A percentile compares a stretch with the other conserved stretches of the same genome.
phyloP scores from a whole-genome alignment of 2,113 vertebrate species.

The Melierax canorus region DNA sequence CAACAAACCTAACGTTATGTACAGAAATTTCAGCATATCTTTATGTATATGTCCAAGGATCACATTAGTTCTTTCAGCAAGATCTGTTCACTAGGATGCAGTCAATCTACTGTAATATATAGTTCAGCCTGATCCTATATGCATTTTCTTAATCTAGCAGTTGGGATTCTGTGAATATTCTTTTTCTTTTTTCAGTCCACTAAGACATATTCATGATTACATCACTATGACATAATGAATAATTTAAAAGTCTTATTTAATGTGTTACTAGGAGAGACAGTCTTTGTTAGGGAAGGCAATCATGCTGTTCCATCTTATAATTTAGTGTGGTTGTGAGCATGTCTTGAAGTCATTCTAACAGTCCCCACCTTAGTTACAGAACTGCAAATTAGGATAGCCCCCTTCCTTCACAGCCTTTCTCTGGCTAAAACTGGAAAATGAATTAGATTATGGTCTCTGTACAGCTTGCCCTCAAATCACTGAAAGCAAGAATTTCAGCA shows the following conservation, averaged over 20 bases:
- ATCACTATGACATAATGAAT: neutral
- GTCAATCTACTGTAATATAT: neutral
- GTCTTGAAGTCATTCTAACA: neutral
- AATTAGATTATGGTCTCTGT: neutral
- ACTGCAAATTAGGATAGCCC: neutral
- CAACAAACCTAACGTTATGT: neutral
- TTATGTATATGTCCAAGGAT: neutral
- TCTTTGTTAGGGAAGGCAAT: neutral
- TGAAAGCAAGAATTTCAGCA: neutral
- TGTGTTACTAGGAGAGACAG: neutral
- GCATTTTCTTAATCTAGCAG: neutral
- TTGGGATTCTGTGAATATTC: neutral
- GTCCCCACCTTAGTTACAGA: neutral
- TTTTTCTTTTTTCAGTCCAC: neutral
- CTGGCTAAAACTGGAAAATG: neutral
- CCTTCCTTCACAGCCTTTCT: neutral
- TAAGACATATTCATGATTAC: neutral
- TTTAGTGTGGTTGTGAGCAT: neutral
- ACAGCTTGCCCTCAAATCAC: neutral
- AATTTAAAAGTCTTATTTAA: neutral
- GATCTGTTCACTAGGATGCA: neutral
- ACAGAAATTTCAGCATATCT: neutral
- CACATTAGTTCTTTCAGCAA: neutral
- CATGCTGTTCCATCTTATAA: neutral
- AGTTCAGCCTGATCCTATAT: neutral